Percentiles rank a stretch among this genome's conserved stretches.
phyloP scores from a whole-genome alignment of 92 coral and sea anemone species.

The Diadumene lineata region DNA sequence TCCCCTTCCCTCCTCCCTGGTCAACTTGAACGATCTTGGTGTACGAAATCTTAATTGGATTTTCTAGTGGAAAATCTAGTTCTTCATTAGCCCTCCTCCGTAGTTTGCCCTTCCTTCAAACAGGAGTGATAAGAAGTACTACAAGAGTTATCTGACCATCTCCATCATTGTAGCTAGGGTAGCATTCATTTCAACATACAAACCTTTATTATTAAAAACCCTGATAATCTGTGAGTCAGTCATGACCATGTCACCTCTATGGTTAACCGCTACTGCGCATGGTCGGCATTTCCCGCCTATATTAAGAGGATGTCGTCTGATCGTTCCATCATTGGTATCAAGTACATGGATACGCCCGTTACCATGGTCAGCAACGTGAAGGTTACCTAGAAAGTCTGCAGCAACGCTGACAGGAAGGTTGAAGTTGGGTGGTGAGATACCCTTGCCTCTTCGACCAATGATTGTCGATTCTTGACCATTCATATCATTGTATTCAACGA shows the following conservation, averaged over 20 bases:
- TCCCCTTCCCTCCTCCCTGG: no score
- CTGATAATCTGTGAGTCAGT: constrained; percentile 89
- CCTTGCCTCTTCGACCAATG: constrained; percentile 88
- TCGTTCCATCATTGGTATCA: constrained; percentile 50
- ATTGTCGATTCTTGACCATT: constrained; percentile 67
- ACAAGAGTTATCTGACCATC: no score
- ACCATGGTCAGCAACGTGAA: constrained; percentile 87
- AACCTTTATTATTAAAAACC: constrained; percentile 75
- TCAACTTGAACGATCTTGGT: no score
- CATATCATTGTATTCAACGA: constrained; percentile 79
- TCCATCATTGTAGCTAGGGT: no score
- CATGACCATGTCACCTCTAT: constrained; percentile 70
- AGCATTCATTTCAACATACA: no score
- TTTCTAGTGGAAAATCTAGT: no score
- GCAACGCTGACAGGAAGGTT: constrained; percentile 77
- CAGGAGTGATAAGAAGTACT: no score
- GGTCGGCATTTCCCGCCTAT: constrained; percentile 92
- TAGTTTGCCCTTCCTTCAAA: no score
- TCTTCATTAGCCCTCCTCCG: no score
- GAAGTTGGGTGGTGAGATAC: constrained; percentile 77
- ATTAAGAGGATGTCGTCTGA: constrained; percentile 74
- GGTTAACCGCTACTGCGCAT: constrained; percentile 79
- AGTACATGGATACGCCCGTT: constrained; percentile 84
- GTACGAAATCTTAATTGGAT: no score
- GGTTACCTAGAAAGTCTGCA: constrained; percentile 53